phyloP scores from a whole-genome alignment of 2,113 vertebrate species.

The Numida meleagris region DNA sequence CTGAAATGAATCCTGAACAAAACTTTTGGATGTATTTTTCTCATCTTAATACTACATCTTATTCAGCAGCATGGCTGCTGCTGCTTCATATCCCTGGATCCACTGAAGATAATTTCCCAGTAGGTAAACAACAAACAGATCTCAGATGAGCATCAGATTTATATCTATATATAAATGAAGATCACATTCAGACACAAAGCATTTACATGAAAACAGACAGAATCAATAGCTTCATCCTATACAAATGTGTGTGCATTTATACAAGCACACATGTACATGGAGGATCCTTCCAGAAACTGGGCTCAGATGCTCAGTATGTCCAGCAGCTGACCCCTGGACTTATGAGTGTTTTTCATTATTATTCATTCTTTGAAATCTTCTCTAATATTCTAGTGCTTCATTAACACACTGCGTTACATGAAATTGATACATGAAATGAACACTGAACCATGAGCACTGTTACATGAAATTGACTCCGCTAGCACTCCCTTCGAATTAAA shows the following conservation, averaged over 20 bases:
- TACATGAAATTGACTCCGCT: background rate
- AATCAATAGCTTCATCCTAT: background rate
- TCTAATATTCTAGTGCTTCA: background rate
- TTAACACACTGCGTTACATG: background rate
- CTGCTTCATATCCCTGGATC: background rate
- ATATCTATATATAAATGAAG: background rate
- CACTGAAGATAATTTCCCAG: background rate
- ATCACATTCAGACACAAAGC: background rate
- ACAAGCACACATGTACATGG: background rate
- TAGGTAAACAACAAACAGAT: background rate
- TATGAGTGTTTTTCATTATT: background rate
- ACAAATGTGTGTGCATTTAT: background rate
- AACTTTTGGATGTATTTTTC: background rate
- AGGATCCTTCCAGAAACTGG: background rate
- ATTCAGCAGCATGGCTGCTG: background rate
- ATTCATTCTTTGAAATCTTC: background rate
- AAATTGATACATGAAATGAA: too few relatives aligned
- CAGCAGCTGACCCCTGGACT: too few relatives aligned
- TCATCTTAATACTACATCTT: background rate
- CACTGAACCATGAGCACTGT: too few relatives aligned
- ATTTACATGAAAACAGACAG: background rate
- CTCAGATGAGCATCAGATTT: background rate
- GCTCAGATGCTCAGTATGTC: background rate
- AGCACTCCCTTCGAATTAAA: background rate
- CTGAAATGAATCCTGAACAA: background rate